Conservation (phyloP, 2,797 vertebrate genomes). For the Epinephelus awoara region DNA sequence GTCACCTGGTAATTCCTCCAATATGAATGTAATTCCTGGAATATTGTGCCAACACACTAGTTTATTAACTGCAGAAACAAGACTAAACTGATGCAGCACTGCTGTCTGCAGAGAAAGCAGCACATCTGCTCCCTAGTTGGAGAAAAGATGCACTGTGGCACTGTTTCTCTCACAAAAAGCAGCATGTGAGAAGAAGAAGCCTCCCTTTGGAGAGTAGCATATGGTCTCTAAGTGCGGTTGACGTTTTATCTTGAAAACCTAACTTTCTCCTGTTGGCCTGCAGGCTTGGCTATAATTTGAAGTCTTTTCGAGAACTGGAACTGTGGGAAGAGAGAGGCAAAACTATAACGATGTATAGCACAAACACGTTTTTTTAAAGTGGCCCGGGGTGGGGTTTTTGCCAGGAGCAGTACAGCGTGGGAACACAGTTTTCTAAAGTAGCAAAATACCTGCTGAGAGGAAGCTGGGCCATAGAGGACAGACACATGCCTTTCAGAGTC, state of each 20-base stretch:
- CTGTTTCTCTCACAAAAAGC: slow-evolving; percentile 2
- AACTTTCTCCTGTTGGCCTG: slow-evolving; percentile 20
- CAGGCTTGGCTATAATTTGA: slow-evolving; percentile 26
- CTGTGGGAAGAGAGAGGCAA: slow-evolving; percentile 10
- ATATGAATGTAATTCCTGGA: background rate
- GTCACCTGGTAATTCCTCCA: background rate
- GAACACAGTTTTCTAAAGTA: slow-evolving; percentile 36
- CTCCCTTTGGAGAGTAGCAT: slow-evolving; percentile 23
- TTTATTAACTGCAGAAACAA: background rate
- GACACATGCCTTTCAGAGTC: background rate
- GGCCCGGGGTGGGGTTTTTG: slow-evolving; percentile 33
- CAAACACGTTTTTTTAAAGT: background rate
- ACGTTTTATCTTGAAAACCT: slow-evolving; percentile 8
- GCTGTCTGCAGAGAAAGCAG: slow-evolving; percentile 11
- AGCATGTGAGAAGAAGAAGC: background rate
- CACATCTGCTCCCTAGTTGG: background rate
- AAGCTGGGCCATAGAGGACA: background rate
- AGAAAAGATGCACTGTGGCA: slow-evolving; percentile 13
- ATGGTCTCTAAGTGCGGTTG: background rate
- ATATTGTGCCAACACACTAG: background rate
- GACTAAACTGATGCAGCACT: background rate
- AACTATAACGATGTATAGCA: background rate
- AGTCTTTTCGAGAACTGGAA: slow-evolving; percentile 12
- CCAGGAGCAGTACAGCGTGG: slow-evolving; percentile 17
- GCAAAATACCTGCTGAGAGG: slow-evolving; percentile 31